phyloP scores from a whole-genome alignment of 92 coral and sea anemone genomes.

The Zoanthus sansibaricus region DNA sequence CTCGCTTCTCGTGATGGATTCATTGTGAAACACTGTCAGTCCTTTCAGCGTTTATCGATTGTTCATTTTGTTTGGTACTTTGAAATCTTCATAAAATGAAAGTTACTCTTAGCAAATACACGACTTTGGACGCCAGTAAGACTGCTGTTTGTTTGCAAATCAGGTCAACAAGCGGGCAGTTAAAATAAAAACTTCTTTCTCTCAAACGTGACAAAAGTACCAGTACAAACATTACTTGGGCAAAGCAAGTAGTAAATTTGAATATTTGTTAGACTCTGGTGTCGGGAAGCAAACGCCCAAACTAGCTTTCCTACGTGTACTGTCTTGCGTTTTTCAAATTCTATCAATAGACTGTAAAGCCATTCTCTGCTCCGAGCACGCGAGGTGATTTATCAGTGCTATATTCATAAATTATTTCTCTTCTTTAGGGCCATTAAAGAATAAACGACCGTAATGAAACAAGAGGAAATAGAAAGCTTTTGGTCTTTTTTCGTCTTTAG shows the following conservation, averaged over 20 bases:
- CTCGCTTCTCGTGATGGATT: not conserved
- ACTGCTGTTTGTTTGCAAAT: constrained; percentile 27
- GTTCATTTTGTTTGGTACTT: constrained; percentile 11
- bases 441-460: constrained; percentile 45
- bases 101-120: not conserved
- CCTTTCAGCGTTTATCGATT: constrained; percentile 6
- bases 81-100: not conserved
- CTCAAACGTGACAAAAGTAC: constrained; percentile 20
- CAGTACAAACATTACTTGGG: not conserved
- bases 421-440: constrained; percentile 42
- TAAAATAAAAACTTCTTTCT: not conserved
- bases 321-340: not conserved
- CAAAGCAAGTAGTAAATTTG: constrained; percentile 10
- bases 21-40: not conserved
- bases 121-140: constrained; percentile 13
- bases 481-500: constrained; percentile 33
- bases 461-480: constrained; percentile 30
- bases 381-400: constrained; percentile 40
- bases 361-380: constrained; percentile 1
- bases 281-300: not conserved
- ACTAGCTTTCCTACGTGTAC: not conserved
- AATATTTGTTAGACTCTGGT: constrained; percentile 19
- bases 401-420: constrained; percentile 10
- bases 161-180: not conserved
- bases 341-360: not conserved